Evolutionary conservation across 2,888 invertebrate species (phyloP).

Genomic region (Eretmocerus hayati): DNA sequence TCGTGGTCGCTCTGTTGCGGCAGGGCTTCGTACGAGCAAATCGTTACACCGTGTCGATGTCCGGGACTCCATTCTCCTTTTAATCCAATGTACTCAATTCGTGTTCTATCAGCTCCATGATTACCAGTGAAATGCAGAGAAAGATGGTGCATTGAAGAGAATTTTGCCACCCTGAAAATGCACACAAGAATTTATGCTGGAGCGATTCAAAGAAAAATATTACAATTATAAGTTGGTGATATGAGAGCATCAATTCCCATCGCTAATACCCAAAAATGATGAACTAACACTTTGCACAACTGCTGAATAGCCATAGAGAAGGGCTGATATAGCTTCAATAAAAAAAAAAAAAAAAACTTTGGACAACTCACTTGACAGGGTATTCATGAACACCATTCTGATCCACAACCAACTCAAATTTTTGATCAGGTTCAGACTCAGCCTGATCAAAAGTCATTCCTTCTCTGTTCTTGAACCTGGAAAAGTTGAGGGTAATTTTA

Average conservation of each 20-base stretch:
- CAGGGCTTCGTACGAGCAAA: slow-evolving; percentile 81
- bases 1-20: slow-evolving; percentile 80
- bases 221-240: background rate
- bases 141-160: slow-evolving; percentile 82
- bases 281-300: too few relatives aligned
- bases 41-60: slow-evolving; percentile 82
- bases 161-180: slow-evolving; percentile 74
- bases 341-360: background rate
- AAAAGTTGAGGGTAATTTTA: too few relatives aligned
- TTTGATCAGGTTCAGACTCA: slow-evolving; percentile 69
- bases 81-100: slow-evolving; percentile 89
- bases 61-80: slow-evolving; percentile 85
- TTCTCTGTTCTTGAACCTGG: slow-evolving; percentile 85
- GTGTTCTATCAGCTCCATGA: slow-evolving; percentile 77
- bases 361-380: slow-evolving; percentile 70
- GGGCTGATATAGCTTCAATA: too few relatives aligned
- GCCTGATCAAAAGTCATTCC: slow-evolving; percentile 93
- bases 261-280: too few relatives aligned
- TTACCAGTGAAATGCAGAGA: slow-evolving; percentile 86
- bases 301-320: too few relatives aligned
- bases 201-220: background rate
- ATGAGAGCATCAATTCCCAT: too few relatives aligned
- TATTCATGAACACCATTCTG: slow-evolving; percentile 77
- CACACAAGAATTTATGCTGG: too few relatives aligned
- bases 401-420: slow-evolving; percentile 80